A percentile compares a stretch with the other conserved stretches of the same genome.
These are phyloP conservation scores for Ciconia boyciana DNA, from an alignment of 2,113 vertebrate species.

Conservation along the genomic window DNA sequence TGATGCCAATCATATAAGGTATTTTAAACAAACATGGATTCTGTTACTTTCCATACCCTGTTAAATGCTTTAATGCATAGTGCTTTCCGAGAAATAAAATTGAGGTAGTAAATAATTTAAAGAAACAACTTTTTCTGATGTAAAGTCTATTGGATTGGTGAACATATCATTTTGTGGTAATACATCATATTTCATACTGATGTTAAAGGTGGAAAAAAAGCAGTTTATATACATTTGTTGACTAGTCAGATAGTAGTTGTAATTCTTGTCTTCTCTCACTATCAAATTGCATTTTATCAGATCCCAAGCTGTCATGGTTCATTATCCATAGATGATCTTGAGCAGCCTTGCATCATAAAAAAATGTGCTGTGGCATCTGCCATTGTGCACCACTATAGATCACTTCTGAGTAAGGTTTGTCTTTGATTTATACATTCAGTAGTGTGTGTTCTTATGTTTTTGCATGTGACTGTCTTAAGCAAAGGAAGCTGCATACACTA, in stretches of 20 bases:
- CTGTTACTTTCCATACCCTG: not conserved
- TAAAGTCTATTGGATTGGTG: not conserved
- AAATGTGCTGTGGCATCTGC: conserved; percentile 71
- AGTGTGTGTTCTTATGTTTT: not conserved
- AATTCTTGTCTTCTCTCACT: not conserved
- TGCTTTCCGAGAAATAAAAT: not conserved
- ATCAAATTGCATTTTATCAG: conserved; percentile 28
- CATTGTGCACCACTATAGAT: conserved; percentile 43
- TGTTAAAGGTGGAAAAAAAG: not conserved
- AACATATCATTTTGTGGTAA: not conserved
- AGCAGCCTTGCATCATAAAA: conserved; percentile 67
- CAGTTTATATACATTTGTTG: not conserved
- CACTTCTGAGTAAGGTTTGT: conserved; percentile 1
- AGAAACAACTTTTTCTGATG: not conserved
- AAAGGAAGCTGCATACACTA: not conserved
- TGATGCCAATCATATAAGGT: conserved; percentile 63
- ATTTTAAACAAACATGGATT: conserved; percentile 10
- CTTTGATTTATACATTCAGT: not conserved
- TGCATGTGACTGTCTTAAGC: not conserved
- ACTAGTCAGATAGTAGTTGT: not conserved
- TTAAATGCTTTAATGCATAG: not conserved
- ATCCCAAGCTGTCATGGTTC: conserved; percentile 67
- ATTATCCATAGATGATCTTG: conserved; percentile 71
- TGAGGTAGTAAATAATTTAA: not conserved
- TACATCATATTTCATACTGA: not conserved